Base-by-base conservation (phyloP, 2,797 vertebrate genomes). In the Parauchenoglanis ngamensis region DNA sequence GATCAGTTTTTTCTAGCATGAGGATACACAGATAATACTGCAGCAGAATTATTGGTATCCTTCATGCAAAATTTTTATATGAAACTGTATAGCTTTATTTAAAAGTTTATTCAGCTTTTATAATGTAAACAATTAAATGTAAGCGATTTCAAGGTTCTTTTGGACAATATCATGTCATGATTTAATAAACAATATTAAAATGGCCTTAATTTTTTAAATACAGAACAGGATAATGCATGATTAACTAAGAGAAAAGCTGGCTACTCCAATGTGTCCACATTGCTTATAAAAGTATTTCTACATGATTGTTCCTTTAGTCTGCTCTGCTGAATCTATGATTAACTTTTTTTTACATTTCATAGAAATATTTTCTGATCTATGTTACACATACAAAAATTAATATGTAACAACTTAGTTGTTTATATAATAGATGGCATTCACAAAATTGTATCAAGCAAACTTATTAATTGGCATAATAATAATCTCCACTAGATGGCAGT, bases 401-500 rank as follows among this genome's bases (percentile, higher is more conserved):
- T 19, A 23, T 23, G 35, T 7, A 68, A 35, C 31, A 72, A n/a
- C 54, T n/a, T 15, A 15, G 2, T n/a, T 28, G n/a, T 54, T 49
- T 54, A 17, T 28, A 52, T 52, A n/a, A 23, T 7, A 31, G 19
- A 19, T 25, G 67, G 15, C 63, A 70, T 46, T 40, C 1, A 25
- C 44, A 25, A 2, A 13, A 49, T 75, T n/a, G 25, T 12, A 49
- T 6, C 73, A n/a, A 28, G 46, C 13, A n/a, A 44, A 56, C 15
- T 78, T 56, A 56, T 56, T 56, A 31, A 54, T 31, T 56, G 52
- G 10, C 56, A 31, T 31, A 54, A 54, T 54, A 49, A 1, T 31
- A 46, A 67, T 76, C 10, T 75, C 86, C 90, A 91, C 90, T 88
- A 91, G 92, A 91, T 90, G 91, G 90, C 86, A 84, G 17, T 40